Evolutionary conservation across 2,888 invertebrate genomes (phyloP).

Genomic region (Diaphora mendica): DNA sequence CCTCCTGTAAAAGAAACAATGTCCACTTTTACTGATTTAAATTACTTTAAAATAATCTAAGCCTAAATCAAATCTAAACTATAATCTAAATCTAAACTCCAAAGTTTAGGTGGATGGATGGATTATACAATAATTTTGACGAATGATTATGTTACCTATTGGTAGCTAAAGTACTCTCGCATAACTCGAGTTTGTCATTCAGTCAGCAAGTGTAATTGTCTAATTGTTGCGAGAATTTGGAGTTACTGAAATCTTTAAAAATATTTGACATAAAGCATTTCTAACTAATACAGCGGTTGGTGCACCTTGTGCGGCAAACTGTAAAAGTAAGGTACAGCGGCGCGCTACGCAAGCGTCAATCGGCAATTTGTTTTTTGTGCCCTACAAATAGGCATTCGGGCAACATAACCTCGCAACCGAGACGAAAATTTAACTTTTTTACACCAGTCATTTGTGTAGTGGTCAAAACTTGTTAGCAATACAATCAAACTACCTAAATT

Average conservation of each 20-base stretch:
- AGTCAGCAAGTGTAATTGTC: slow-evolving; percentile 19
- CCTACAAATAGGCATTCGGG: slow-evolving; percentile 41
- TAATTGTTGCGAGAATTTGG: slow-evolving; percentile 29
- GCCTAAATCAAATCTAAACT: too few species aligned
- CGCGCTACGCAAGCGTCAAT: slow-evolving; percentile 20
- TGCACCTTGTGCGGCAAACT: neutral
- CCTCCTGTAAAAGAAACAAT: neutral
- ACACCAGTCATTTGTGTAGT: neutral
- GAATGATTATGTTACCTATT: neutral
- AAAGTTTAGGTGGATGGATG: neutral
- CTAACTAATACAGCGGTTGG: neutral
- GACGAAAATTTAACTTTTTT: slow-evolving; percentile 28
- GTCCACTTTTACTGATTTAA: neutral
- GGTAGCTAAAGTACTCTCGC: neutral
- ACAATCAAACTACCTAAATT: slow-evolving; percentile 1
- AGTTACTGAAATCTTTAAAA: slow-evolving; percentile 24
- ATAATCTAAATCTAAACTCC: too few species aligned
- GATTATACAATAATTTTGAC: neutral
- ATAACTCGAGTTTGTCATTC: neutral
- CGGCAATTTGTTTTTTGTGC: slow-evolving; percentile 47
- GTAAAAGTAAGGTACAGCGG: slow-evolving; percentile 3
- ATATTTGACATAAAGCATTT: neutral
- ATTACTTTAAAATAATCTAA: too few species aligned
- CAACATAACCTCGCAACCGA: slow-evolving; percentile 49
- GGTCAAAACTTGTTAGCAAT: slow-evolving; percentile 4